These are phyloP conservation scores for Aspidapion aeneum DNA, from an alignment of 2,888 invertebrate species.

Conservation along the genomic window DNA sequence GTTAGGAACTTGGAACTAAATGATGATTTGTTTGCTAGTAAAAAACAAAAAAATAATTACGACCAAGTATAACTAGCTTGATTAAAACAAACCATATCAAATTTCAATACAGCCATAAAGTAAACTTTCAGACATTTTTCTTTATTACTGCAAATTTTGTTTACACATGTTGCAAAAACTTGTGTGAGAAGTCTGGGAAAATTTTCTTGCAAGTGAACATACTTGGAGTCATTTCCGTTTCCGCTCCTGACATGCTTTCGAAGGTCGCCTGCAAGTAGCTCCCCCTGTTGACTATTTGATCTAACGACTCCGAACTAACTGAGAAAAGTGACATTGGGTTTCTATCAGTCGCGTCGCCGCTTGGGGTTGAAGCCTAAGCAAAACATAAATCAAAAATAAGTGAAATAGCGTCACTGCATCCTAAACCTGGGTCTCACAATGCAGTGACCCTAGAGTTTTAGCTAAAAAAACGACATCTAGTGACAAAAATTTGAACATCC, in stretches of 20 bases:
- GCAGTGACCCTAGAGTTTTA: too few relatives aligned
- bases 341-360: constrained; percentile 75
- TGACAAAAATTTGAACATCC: too few relatives aligned
- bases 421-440: too few relatives aligned
- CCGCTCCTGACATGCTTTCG: constrained; percentile 68
- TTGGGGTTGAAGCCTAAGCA: constrained; percentile 69
- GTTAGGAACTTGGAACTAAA: constrained; percentile 59
- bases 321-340: constrained; percentile 69
- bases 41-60: constrained; percentile 8
- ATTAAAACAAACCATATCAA: background rate
- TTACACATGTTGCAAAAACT: too few relatives aligned
- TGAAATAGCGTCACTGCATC: background rate
- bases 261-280: constrained; percentile 65
- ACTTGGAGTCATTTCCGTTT: constrained; percentile 40
- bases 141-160: too few relatives aligned
- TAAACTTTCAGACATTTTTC: background rate
- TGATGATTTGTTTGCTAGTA: constrained; percentile 54
- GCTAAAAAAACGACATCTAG: too few relatives aligned
- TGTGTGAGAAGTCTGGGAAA: too few relatives aligned
- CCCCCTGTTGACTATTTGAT: constrained; percentile 56
- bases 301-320: constrained; percentile 68
- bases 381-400: too few relatives aligned
- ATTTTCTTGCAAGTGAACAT: too few relatives aligned
- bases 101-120: background rate
- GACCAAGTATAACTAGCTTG: background rate